Conservation (phyloP, 2,113 vertebrate species). For the Chascanopsetta lugubris region DNA sequence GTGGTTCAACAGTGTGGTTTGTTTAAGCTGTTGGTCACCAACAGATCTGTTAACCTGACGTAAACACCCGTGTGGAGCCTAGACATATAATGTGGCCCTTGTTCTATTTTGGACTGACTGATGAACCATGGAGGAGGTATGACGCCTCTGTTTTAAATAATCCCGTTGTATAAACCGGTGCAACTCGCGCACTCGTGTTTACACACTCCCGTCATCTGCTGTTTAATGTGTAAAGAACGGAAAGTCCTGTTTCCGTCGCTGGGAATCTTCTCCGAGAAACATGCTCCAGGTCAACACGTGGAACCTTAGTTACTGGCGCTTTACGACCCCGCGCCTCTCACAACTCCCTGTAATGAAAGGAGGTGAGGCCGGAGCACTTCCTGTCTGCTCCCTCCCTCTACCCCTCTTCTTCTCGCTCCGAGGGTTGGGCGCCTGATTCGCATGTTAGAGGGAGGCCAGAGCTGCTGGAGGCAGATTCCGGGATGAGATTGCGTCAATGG, state of each 20-base stretch:
- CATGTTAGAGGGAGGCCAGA: neutral
- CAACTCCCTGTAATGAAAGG: slow-evolving; percentile 26
- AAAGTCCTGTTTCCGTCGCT: slow-evolving; percentile 16
- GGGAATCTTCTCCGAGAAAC: neutral
- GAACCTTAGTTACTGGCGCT: slow-evolving; percentile 34
- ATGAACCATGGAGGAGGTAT: too few species aligned
- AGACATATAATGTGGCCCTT: too few species aligned
- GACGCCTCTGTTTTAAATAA: neutral
- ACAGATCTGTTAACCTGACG: too few species aligned
- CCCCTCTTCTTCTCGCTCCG: too few species aligned
- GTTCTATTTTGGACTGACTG: too few species aligned
- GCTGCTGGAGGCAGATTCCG: slow-evolving; percentile 1
- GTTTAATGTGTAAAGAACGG: neutral
- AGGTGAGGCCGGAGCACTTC: slow-evolving; percentile 39
- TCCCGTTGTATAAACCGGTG: neutral
- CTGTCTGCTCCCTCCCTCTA: slow-evolving; percentile 21
- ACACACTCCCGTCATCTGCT: neutral
- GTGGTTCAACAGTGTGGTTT: neutral
- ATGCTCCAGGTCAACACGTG: slow-evolving; percentile 37
- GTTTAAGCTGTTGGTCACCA: neutral
- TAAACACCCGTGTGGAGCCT: too few species aligned
- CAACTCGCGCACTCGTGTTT: neutral
- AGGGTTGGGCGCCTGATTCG: too few species aligned
- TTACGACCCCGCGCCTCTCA: slow-evolving; percentile 43
- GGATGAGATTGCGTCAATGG: neutral